These are phyloP conservation scores for Micropterix aruncella DNA, from an alignment of 2,888 invertebrate genomes.

Conservation along the genomic window DNA sequence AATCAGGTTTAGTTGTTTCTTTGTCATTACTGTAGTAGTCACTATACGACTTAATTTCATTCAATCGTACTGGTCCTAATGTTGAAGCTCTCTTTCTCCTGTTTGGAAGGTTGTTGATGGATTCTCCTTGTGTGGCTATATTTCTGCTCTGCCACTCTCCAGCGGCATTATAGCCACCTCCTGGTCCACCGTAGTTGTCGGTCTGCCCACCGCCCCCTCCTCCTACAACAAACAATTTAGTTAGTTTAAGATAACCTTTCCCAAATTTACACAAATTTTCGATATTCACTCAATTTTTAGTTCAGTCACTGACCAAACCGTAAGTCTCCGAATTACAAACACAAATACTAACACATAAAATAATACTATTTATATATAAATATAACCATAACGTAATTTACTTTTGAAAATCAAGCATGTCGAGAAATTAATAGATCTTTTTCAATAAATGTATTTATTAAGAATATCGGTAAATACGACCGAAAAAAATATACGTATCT, in stretches of 20 bases:
- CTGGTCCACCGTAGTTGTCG: conserved; percentile 19
- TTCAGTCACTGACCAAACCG: background rate
- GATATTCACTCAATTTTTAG: too few relatives aligned
- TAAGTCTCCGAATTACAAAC: too few relatives aligned
- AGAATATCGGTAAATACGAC: too few relatives aligned
- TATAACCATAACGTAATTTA: too few relatives aligned
- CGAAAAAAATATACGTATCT: too few relatives aligned
- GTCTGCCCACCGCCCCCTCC: conserved; percentile 27
- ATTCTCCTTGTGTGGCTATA: conserved; percentile 16
- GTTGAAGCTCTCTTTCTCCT: conserved; percentile 12
- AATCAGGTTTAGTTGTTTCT: background rate
- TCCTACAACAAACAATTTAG: conserved; percentile 19
- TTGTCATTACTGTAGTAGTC: background rate
- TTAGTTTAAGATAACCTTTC: conserved; percentile 16
- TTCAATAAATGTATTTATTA: too few relatives aligned
- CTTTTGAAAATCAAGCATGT: too few relatives aligned
- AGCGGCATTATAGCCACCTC: conserved; percentile 30
- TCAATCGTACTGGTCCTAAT: background rate
- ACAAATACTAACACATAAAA: too few relatives aligned
- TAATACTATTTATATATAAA: too few relatives aligned
- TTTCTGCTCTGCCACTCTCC: conserved; percentile 36
- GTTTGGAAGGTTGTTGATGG: conserved; percentile 14
- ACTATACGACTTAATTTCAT: background rate
- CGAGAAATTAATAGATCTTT: too few relatives aligned
- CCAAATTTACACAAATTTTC: conserved; percentile 12